Evolutionary conservation across 2,797 vertebrate genomes (phyloP), one percentile per base, ranked within the genome.

Genomic region (Serranus cabrilla): DNA sequence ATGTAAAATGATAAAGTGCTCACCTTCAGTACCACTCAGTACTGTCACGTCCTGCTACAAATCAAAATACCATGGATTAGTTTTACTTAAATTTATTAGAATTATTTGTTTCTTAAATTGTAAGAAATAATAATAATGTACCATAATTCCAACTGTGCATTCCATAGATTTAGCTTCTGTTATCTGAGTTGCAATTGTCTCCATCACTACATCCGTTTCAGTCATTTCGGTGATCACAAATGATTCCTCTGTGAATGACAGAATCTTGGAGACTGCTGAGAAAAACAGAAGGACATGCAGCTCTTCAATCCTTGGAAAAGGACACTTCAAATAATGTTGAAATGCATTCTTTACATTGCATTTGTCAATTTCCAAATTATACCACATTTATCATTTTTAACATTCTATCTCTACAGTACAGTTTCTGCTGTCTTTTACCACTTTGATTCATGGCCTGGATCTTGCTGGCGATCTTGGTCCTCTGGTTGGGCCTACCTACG

Each of bases 401-500:
- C 27, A 27, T 6, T 42, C 0, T 25, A 11, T 5, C 17, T 17
- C 8, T 12, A 60, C 14, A 71, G 27, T 43, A 5, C 17, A 46
- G 9, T 7, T 23, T 43, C 5, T 43, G 27, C 37, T 45, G 1
- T 45, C 27, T 25, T 69, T 61, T 94, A 97, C 97, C 95, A 82
- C 23, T 87, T 68, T 89, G 61, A 2, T 81, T 64, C 79, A 96
- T 92, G 23, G 43, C 83, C 63, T 95, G 89, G 60, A 96, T 84
- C 64, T 89, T 88, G 77, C 61, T 87, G n/a, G 82, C 72, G 62
- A 97, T 81, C 42, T 91, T 92, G 67, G 83, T 94, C 85, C 93
- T 95, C 90, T 97, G 96, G 66, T 89, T 95, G 87, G 91, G 94
- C 0, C 74, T 64, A 45, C 97, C 97, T 34, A 85, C 71, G 75